Evolutionary conservation across 2,888 invertebrate species (phyloP), one percentile per base, ranked within the genome.

Genomic region (Clivina fossor): DNA sequence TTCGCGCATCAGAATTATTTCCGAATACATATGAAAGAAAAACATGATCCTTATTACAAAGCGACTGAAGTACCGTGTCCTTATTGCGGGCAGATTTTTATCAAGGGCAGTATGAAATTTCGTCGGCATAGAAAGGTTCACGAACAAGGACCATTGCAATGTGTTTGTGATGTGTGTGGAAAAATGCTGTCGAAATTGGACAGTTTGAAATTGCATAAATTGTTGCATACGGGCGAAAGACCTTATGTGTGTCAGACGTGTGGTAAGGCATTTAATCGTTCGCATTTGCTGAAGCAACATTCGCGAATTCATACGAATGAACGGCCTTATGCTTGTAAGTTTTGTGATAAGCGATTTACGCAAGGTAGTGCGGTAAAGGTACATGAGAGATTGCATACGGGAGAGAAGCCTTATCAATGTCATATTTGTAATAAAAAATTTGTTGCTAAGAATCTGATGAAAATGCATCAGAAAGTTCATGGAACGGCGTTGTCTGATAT

Each of bases 301-400:
- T 33, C 48, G 19, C 9, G 41, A 9, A 40, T 40, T 4, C 56
- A 30, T 72, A 69, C 2, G 71, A 48, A 40, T 33, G 26, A 49
- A 13, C 48, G 41, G 19, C 56, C 56, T 5, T 49, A 56, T 24
- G 18, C 40, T 41, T 56, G 56, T 48, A 15, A 38, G 11, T 20
- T 26, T 4, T 56, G 56, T 20, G 56, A 38, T 7, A 56, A 56
- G 33, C 20, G 47, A 13, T 47, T 47, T 13, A 15, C 78, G 35
- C 76, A 80, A 58, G 74, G 75, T 56, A 76, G 75, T 57, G 76
- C 78, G 1, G 61, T 80, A 33, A 75, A 76, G 8, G 71, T 75
- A 2, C 80, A 80, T 61, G 71, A 71, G 28, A 67, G 80, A 41
- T 78, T 77, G 56, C 81, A 81, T 57, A 78, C 78, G 0, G 80